Evolutionary conservation across 2,113 vertebrate genomes (phyloP), one percentile per base, ranked within the genome.

Genomic region (Aspiorhynchus laticeps): DNA sequence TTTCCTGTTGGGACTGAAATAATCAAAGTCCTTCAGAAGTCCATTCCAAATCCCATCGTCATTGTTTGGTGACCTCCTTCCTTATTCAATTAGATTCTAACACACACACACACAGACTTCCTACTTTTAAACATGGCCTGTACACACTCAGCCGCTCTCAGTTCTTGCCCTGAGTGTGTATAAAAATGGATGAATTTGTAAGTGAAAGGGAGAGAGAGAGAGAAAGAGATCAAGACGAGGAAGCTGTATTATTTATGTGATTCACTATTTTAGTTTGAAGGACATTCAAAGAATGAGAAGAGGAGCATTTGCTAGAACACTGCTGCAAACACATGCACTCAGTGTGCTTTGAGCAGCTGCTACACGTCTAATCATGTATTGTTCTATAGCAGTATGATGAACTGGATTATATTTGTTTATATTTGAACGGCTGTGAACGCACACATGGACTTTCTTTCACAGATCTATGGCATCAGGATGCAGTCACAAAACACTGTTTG

Each of bases 191-290:
- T 74, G 82, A 59, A 84, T 74, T 53, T 56, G 14, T 53, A 24
- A 74, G 82, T 6, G 46, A 84, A 11, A 56, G 33, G 4, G 19
- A 77, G 84, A 78, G 43, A 77, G 84, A 78, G 59, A 82, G 31
- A 76, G 65, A 79, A 38, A 17, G 14, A 75, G 77, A 85, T 48
- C 5, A 33, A 84, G 71, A 83, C 56, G 82, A 67, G 83, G 33
- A 36, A 74, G 81, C 74, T 87, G 41, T 80, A 85, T 82, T 87
- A 87, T 89, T 87, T 61, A 87, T 82, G 77, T 24, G 61, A 83
- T 77, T 87, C 78, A 87, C 56, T 87, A 85, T 89, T 89, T 89
- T 84, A 85, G 61, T 85, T 36, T 75, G 24, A 51, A 71, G 59
- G 84, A 80, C 83, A 85, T 61, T 87, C 38, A 31, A 65, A 82